Evolutionary conservation across 2,113 vertebrate genomes (phyloP), one percentile per base, ranked within the genome.

Genomic region (Pelmatolapia mariae): DNA sequence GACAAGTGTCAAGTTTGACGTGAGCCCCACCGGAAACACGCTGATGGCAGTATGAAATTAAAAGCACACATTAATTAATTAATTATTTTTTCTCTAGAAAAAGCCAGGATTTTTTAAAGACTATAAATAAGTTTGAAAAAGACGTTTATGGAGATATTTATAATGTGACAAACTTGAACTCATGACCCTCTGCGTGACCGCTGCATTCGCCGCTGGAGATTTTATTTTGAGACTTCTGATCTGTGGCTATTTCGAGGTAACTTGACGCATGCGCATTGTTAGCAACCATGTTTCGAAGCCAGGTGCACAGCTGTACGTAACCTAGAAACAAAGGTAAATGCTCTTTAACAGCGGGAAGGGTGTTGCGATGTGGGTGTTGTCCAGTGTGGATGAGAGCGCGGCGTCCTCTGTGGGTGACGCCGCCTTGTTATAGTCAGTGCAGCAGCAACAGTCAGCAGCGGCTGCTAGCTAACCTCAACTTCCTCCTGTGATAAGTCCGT

Each of bases 381-480:
- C n/a, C 10, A 10, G 18, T 22, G 80, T 78, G 56, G 43, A 29
- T 6, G 45, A 26, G 7, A 33, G n/a, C 43, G 7, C 22, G 1
- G 5, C 31, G 8, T 19, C 2, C n/a, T 16, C 2, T 8, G n/a
- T 4, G 7, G 18, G 10, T 79, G 38, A 10, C n/a, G 2, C 6
- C n/a, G 10, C 4, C 63, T 7, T 40, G 7, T 8, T 57, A 11
- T 10, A 16, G 24, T 45, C 4, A 15, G 38, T 59, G 26, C 56
- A 9, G 40, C 18, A 85, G 9, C 22, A 15, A 7, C 45, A 18
- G 8, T 31, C 19, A 11, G 54, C 22, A 19, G 26, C 29, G 10
- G 66, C 78, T 86, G 79, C 71, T 87, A 84, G 89, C 90, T 84
- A 83, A 53, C 83, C 66, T 82, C 68, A 18, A 43, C 91, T 92